Conservation (phyloP, 2,113 vertebrate genomes). For the Maccullochella peelii region DNA sequence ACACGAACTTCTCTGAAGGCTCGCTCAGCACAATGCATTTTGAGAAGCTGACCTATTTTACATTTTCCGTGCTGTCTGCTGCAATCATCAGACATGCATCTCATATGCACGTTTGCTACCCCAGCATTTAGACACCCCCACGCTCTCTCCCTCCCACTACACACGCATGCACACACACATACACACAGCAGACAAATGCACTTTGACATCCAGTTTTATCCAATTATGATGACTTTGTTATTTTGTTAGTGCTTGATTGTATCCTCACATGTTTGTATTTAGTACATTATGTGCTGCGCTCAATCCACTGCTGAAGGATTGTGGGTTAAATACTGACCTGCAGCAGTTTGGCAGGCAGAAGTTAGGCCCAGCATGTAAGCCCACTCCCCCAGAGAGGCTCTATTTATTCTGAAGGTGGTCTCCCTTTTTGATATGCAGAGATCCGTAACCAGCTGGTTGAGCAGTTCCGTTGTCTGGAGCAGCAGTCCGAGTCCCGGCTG, state of each 20-base stretch:
- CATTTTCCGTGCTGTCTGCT: constrained; percentile 80
- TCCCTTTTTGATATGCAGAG: constrained; percentile 82
- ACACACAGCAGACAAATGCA: constrained; percentile 55
- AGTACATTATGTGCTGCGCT: not conserved
- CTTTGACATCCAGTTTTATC: constrained; percentile 62
- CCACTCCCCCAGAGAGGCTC: not conserved
- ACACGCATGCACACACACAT: constrained; percentile 17
- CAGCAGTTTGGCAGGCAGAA: constrained; percentile 40
- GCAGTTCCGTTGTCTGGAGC: constrained; percentile 96
- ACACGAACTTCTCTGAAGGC: constrained; percentile 62
- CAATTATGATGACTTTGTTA: constrained; percentile 63
- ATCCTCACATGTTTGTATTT: constrained; percentile 23
- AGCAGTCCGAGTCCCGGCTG: constrained; percentile 93
- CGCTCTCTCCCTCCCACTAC: constrained; percentile 10
- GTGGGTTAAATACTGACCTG: constrained; percentile 44
- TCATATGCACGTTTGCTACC: constrained; percentile 66
- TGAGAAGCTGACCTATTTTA: constrained; percentile 83
- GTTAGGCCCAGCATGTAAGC: constrained; percentile 36
- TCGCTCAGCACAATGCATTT: constrained; percentile 73
- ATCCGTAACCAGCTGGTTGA: constrained; percentile 95
- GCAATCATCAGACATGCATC: constrained; percentile 78
- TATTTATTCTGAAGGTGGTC: constrained; percentile 40
- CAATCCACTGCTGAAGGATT: not conserved
- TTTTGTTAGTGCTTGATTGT: constrained; percentile 36
- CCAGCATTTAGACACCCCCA: constrained; percentile 63